phyloP scores from a whole-genome alignment of 2,888 invertebrate genomes.

The Steinernema carpocapsae region DNA sequence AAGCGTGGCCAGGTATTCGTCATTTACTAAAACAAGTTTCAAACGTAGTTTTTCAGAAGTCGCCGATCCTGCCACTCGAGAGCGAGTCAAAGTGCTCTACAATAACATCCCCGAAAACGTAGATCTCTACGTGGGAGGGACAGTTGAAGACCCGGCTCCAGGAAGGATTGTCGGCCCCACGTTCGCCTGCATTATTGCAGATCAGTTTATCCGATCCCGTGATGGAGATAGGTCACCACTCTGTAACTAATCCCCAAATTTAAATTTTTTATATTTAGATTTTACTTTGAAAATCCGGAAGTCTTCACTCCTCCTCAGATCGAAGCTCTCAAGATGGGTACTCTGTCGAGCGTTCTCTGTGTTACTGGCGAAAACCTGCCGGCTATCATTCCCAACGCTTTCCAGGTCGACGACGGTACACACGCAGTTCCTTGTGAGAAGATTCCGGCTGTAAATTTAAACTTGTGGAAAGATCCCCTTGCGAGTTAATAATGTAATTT shows the following conservation, averaged over 20 bases:
- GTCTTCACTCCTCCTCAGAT: constrained; percentile 58
- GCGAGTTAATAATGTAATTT: not conserved
- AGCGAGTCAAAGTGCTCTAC: constrained; percentile 58
- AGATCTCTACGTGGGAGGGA: constrained; percentile 72
- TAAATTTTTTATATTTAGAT: constrained; percentile 44
- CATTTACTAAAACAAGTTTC: not conserved
- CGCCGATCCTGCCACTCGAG: constrained; percentile 54
- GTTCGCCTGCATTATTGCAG: constrained; percentile 71
- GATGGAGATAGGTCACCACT: constrained; percentile 71
- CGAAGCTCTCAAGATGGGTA: constrained; percentile 43
- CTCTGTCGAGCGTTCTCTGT: constrained; percentile 47
- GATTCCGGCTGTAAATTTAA: constrained; percentile 57
- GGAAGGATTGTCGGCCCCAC: constrained; percentile 72
- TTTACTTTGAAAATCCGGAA: constrained; percentile 59
- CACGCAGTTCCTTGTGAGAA: constrained; percentile 58
- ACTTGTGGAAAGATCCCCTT: constrained; percentile 48
- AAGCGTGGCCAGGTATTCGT: constrained; percentile 76
- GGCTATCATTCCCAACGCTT: constrained; percentile 41
- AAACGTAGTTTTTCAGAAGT: constrained; percentile 55
- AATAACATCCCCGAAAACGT: constrained; percentile 58
- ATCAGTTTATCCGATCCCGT: constrained; percentile 71
- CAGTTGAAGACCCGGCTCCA: constrained; percentile 71
- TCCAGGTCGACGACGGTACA: constrained; percentile 49
- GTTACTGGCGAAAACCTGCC: constrained; percentile 48
- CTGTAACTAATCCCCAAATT: not conserved